Evolutionary conservation across 2,113 vertebrate genomes (phyloP).

Genomic region (Amblyopsis rosae): DNA sequence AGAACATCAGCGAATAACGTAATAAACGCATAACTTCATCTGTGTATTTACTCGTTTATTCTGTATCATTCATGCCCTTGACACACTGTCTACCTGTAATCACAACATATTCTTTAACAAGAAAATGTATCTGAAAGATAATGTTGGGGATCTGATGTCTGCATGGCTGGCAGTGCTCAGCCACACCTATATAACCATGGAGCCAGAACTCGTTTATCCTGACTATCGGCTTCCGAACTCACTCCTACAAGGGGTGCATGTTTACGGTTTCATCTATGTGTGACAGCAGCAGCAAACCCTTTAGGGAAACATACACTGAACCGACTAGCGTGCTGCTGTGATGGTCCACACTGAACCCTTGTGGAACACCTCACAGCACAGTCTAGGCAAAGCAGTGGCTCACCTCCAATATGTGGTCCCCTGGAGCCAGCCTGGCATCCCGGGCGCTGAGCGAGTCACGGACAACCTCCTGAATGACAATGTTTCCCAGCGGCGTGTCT

Average conservation of each 20-base stretch:
- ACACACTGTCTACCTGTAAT: no score
- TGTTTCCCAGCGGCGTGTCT: slow-evolving; percentile 89
- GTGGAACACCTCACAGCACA: not conserved
- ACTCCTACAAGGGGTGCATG: slow-evolving; percentile 1
- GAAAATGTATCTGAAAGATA: no score
- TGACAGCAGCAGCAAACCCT: not conserved
- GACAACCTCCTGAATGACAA: slow-evolving; percentile 88
- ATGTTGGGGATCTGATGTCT: not conserved
- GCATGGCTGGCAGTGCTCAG: slow-evolving; percentile 4
- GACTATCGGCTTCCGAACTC: slow-evolving; percentile 42
- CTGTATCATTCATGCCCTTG: no score
- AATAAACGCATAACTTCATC: no score
- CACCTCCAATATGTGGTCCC: slow-evolving; percentile 92
- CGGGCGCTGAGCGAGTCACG: slow-evolving; percentile 80
- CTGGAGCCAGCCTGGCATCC: slow-evolving; percentile 86
- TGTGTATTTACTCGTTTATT: no score
- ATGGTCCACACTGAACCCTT: no score
- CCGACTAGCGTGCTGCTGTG: no score
- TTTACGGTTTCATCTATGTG: slow-evolving; percentile 34
- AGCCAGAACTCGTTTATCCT: slow-evolving; percentile 52
- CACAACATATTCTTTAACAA: no score
- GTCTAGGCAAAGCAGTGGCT: slow-evolving; percentile 14
- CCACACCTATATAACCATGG: slow-evolving; percentile 51
- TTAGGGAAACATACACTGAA: not conserved
- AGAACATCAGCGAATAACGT: no score